A percentile compares a stretch with the other conserved stretches of the same genome.
Conservation (phyloP, 2,113 vertebrate genomes). For the Elgaria multicarinata region DNA sequence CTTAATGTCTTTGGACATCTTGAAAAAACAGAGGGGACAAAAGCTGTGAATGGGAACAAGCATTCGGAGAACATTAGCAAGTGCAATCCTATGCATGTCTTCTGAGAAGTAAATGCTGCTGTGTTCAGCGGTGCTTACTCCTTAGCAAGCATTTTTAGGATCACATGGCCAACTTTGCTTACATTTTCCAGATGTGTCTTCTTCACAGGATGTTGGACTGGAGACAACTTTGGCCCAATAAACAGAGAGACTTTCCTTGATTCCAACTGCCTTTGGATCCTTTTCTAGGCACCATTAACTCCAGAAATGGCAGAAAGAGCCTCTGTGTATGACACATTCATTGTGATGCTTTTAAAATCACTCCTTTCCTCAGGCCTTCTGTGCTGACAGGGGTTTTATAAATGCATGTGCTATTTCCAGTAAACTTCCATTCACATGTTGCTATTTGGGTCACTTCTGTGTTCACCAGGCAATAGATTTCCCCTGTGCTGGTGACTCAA, state of each 20-base stretch:
- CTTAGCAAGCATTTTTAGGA: no score
- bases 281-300: neutral
- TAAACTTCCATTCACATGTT: neutral
- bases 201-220: no score
- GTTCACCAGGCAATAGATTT: conserved; percentile 9
- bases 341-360: neutral
- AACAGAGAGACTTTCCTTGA: neutral
- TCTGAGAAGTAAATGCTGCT: no score
- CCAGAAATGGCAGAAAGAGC: conserved; percentile 6
- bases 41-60: no score
- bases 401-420: conserved; percentile 12
- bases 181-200: no score
- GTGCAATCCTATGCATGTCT: no score
- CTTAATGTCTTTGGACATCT: no score
- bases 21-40: no score
- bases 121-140: no score
- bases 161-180: no score
- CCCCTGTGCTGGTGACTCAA: conserved; percentile 51
- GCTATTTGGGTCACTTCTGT: neutral
- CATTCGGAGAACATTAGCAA: no score
- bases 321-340: neutral
- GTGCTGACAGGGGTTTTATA: neutral
- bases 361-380: neutral
- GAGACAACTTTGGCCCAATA: no score
- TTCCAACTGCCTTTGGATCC: neutral